These are phyloP conservation scores for Aphelinus atriplicis DNA, from an alignment of 1,140 invertebrate species.

Conservation along the genomic window DNA sequence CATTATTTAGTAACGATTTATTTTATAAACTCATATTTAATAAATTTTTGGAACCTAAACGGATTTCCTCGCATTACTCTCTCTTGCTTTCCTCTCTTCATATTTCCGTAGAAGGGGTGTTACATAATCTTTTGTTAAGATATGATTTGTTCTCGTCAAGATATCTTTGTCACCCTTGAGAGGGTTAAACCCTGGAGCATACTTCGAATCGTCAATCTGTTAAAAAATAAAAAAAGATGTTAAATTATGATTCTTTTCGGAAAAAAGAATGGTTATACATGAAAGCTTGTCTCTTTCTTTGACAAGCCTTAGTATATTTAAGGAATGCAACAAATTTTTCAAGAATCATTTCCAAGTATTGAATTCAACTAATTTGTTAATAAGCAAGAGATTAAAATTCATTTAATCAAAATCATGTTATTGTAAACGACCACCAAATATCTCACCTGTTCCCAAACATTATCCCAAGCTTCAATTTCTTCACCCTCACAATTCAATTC, in stretches of 20 bases:
- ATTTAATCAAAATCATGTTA: too few species aligned
- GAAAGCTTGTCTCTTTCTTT: too few species aligned
- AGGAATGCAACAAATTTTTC: too few species aligned
- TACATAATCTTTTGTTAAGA: conserved; percentile 32
- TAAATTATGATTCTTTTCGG: too few species aligned
- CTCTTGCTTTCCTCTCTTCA: conserved; percentile 30
- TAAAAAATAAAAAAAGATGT: neutral
- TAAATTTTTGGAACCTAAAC: too few species aligned
- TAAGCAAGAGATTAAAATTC: too few species aligned
- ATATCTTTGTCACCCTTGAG: conserved; percentile 66
- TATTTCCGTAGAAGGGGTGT: conserved; percentile 35
- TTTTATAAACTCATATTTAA: neutral
- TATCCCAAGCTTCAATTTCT: conserved; percentile 61
- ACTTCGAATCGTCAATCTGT: conserved; percentile 68
- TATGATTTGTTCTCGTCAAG: conserved; percentile 53
- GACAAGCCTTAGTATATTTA: too few species aligned
- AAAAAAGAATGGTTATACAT: too few species aligned
- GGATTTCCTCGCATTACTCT: neutral
- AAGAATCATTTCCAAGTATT: too few species aligned
- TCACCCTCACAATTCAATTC: conserved; percentile 71
- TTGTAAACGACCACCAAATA: neutral
- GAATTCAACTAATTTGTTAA: too few species aligned
- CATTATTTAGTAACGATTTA: conserved; percentile 20
- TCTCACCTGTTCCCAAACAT: conserved; percentile 65
- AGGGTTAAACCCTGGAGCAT: conserved; percentile 67